A percentile compares a stretch with the other conserved stretches of the same genome.
phyloP scores from a whole-genome alignment of 2,888 invertebrate genomes.

The Micropterix aruncella region DNA sequence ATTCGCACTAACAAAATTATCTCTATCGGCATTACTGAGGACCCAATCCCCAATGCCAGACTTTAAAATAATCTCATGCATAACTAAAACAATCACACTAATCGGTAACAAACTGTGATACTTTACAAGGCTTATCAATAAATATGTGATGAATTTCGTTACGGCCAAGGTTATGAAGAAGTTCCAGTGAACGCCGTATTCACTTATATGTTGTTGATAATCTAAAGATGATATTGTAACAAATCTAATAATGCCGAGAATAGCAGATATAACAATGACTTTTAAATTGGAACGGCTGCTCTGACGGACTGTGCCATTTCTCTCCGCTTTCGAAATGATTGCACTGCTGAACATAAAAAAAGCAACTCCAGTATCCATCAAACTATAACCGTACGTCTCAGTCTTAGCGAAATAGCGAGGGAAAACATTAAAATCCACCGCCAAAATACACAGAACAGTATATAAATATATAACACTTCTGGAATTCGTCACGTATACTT shows the following conservation, averaged over 20 bases:
- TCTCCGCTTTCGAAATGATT: slow-evolving; percentile 42
- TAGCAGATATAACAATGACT: slow-evolving; percentile 24
- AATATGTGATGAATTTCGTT: slow-evolving; percentile 58
- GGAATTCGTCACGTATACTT: slow-evolving; percentile 46
- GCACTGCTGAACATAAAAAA: slow-evolving; percentile 74
- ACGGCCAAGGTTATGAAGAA: slow-evolving; percentile 90
- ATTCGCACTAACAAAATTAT: slow-evolving; percentile 63
- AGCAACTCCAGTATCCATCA: slow-evolving; percentile 96
- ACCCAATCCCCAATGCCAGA: slow-evolving; percentile 57
- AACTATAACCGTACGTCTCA: slow-evolving; percentile 66
- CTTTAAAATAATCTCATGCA: slow-evolving; percentile 53
- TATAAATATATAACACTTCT: slow-evolving; percentile 58
- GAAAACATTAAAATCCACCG: slow-evolving; percentile 84
- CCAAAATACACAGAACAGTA: slow-evolving; percentile 74
- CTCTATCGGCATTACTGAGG: slow-evolving; percentile 40
- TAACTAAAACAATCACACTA: slow-evolving; percentile 36
- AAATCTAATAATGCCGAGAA: slow-evolving; percentile 45
- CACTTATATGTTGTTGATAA: slow-evolving; percentile 80
- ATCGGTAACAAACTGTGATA: slow-evolving; percentile 35
- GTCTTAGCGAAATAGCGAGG: slow-evolving; percentile 82
- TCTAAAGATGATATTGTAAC: slow-evolving; percentile 45
- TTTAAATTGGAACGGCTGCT: slow-evolving; percentile 21
- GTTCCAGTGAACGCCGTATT: slow-evolving; percentile 97
- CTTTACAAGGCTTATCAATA: slow-evolving; percentile 39
- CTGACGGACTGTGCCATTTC: slow-evolving; percentile 16